Conservation (phyloP, 2,113 vertebrate genomes). For the Atlantisia rogersi region DNA sequence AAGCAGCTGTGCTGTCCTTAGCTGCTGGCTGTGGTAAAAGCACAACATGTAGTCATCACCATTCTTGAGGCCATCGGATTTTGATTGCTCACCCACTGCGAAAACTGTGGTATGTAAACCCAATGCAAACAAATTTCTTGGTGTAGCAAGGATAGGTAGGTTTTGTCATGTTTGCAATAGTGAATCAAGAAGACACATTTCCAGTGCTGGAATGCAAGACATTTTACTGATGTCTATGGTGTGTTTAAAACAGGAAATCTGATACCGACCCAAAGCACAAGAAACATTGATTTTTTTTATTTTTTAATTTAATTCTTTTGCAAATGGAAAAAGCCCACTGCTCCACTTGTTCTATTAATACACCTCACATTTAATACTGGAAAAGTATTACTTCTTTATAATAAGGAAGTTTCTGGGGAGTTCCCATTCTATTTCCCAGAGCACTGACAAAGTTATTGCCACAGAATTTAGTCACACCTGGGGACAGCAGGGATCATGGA, state of each 20-base stretch:
- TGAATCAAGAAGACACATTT: neutral
- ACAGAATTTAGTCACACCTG: neutral
- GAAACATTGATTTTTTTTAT: neutral
- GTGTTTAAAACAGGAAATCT: neutral
- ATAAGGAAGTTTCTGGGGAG: neutral
- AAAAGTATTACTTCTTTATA: neutral
- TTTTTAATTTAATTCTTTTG: neutral
- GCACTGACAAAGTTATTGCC: neutral
- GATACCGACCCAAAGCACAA: neutral
- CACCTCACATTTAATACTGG: neutral
- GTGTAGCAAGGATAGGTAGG: neutral
- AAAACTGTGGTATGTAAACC: neutral
- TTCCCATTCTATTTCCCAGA: neutral
- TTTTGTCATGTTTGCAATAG: neutral
- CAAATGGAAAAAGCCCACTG: neutral
- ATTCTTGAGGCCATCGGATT: neutral
- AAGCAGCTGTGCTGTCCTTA: no score
- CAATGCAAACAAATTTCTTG: neutral
- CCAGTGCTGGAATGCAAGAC: neutral
- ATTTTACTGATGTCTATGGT: neutral
- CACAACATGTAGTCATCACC: neutral
- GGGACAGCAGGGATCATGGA: neutral
- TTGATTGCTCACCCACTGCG: neutral
- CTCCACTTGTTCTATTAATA: neutral
- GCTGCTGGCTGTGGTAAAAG: no score